These are phyloP conservation scores for Lochmaea crataegi DNA, from an alignment of 2,888 invertebrate genomes.

Conservation along the genomic window DNA sequence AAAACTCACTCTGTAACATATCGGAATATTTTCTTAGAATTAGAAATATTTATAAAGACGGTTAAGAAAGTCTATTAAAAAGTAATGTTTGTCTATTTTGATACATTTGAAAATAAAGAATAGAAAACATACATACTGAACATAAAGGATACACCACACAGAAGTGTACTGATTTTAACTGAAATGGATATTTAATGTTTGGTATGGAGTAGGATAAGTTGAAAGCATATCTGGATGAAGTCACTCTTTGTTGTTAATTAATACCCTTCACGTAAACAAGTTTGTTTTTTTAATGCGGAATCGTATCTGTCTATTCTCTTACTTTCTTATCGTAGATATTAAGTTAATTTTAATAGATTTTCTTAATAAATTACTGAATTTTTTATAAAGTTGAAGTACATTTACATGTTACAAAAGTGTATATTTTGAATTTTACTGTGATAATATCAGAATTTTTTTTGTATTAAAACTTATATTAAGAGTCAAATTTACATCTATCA, in stretches of 20 bases:
- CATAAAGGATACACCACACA: too few species aligned
- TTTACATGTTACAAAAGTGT: conserved; percentile 32
- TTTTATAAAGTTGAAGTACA: conserved; percentile 33
- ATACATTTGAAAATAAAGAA: background rate
- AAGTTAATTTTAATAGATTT: conserved; percentile 15
- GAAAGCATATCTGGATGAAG: too few species aligned
- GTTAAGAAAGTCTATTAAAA: background rate
- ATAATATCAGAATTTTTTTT: conserved; percentile 11
- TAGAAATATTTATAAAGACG: conserved; percentile 10
- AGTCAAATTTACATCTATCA: conserved; percentile 5
- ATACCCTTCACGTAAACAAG: too few species aligned
- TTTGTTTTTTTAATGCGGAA: background rate
- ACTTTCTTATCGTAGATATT: background rate
- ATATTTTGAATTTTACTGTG: conserved; percentile 22
- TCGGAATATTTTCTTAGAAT: conserved; percentile 45
- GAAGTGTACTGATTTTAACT: too few species aligned
- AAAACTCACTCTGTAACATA: conserved; percentile 55
- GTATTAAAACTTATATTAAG: background rate
- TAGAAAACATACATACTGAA: too few species aligned
- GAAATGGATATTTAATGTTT: too few species aligned
- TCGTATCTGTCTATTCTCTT: background rate
- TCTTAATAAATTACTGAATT: background rate
- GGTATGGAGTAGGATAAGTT: too few species aligned
- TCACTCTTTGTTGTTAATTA: too few species aligned
- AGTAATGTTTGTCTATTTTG: background rate